Evolutionary conservation across 2,888 invertebrate species (phyloP).

Genomic region (Drosophila gaucha): DNA sequence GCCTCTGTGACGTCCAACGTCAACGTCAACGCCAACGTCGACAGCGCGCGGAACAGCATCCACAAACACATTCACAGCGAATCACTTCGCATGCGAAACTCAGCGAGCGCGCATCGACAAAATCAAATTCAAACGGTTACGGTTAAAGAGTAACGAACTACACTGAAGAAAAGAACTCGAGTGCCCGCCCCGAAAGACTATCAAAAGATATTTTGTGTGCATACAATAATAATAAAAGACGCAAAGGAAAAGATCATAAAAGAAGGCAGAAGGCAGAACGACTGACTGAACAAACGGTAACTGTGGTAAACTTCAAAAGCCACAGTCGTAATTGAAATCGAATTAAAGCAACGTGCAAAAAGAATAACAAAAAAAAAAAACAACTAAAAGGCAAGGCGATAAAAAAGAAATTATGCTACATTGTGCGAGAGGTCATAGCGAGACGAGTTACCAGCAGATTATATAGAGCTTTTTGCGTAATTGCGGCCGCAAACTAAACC

Average conservation of each 20-base stretch:
- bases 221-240: conserved; percentile 47
- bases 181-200: conserved; percentile 36
- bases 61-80: conserved; percentile 55
- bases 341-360: conserved; percentile 73
- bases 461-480: conserved; percentile 36
- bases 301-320: conserved; percentile 68
- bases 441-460: conserved; percentile 31
- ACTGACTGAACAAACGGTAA: conserved; percentile 51
- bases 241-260: conserved; percentile 13
- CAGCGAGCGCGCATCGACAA: conserved; percentile 76
- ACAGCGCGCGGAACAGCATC: conserved; percentile 35
- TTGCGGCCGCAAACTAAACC: conserved; percentile 43
- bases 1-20: conserved; percentile 45
- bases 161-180: conserved; percentile 35
- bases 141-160: conserved; percentile 61
- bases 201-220: conserved; percentile 68
- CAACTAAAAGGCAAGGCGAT: conserved; percentile 52
- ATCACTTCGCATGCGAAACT: conserved; percentile 79
- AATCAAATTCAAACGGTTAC: conserved; percentile 67
- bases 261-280: conserved; percentile 32
- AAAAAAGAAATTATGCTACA: conserved; percentile 79
- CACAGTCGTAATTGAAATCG: conserved; percentile 78
- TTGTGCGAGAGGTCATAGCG: conserved; percentile 69
- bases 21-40: conserved; percentile 36
- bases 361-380: conserved; percentile 23